Evolutionary conservation across 2,888 invertebrate species (phyloP), one percentile per base, ranked within the genome.

Genomic region (Lithophane leautieri): DNA sequence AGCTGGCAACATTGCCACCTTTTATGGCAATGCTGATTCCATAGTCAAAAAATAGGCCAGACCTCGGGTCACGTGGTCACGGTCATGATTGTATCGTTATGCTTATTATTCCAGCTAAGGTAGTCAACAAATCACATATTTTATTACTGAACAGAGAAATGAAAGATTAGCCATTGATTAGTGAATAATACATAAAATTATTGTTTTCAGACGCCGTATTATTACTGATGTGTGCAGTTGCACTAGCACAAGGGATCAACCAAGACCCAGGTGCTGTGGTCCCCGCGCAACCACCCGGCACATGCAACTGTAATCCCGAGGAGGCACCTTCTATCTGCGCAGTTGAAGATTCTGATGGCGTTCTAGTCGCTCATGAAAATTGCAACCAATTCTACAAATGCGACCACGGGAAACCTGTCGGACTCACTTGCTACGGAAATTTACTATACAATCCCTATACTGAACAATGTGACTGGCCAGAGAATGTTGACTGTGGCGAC

Each of bases 181-280:
- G 14, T 62, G 1, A 52, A 40, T 66, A 70, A 68, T 44, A 81
- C 22, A 52, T 70, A 3, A 47, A 11, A 69, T 47, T 60, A 25
- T 63, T 76, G 76, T 56, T 76, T 94, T 81, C 92, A 95, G 94
- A 90, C 82, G 80, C 90, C 84, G 84, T 89, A 70, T 78, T 92
- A 78, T 82, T 89, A 85, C 85, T 94, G 87, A 89, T 94, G 79
- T 93, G 93, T 92, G 93, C 92, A 85, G 78, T 91, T 73, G 85
- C 92, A 85, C 83, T 93, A 77, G 90, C 89, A 76, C 86, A 87
- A 14, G 90, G 89, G 78, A 6, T 34, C 34, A 34, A 34, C 34
- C 34, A 34, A 34, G 34, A 34, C 34, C 34, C 34, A 34, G 65
- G 1, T 14, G 56, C 58, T n/a, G 61, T 25, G 19, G 56, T 54